These are phyloP conservation scores for Syngnathus floridae DNA, from an alignment of 2,113 vertebrate genomes.

Conservation along the genomic window DNA sequence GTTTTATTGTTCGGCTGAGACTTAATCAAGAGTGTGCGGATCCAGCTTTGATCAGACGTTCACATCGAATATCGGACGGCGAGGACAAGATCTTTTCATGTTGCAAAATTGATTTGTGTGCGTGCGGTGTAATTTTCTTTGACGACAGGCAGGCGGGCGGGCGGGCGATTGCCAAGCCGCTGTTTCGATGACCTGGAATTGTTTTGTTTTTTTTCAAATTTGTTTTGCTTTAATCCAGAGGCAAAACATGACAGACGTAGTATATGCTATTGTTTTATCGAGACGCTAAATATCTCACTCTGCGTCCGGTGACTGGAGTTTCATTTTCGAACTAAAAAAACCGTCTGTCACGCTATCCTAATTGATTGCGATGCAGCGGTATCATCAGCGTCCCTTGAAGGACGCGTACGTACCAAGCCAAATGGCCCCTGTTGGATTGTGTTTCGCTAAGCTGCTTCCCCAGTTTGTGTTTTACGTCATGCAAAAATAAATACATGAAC, in stretches of 20 bases:
- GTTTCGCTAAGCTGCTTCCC: slow-evolving; percentile 11
- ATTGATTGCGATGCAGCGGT: neutral
- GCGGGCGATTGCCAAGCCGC: neutral
- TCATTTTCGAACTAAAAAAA: neutral
- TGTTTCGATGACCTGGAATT: neutral
- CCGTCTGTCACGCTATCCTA: neutral
- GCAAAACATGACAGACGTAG: neutral
- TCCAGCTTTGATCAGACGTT: slow-evolving; percentile 35
- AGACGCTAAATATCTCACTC: too few relatives aligned
- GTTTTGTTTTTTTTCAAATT: neutral
- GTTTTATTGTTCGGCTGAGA: slow-evolving; percentile 17
- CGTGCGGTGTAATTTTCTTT: slow-evolving; percentile 2
- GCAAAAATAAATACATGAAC: slow-evolving; percentile 11
- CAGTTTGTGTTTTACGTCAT: neutral
- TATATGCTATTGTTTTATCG: neutral
- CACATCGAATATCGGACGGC: slow-evolving; percentile 17
- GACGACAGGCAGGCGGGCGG: neutral
- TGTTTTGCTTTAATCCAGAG: neutral
- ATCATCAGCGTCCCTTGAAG: neutral
- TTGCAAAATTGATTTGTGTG: slow-evolving; percentile 16
- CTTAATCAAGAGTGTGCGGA: slow-evolving; percentile 29
- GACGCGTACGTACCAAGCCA: neutral
- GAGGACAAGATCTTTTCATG: slow-evolving; percentile 39
- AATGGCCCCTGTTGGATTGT: slow-evolving; percentile 20
- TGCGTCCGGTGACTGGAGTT: neutral